Conservation (phyloP, 2,113 vertebrate species). For the Tyto alba region DNA sequence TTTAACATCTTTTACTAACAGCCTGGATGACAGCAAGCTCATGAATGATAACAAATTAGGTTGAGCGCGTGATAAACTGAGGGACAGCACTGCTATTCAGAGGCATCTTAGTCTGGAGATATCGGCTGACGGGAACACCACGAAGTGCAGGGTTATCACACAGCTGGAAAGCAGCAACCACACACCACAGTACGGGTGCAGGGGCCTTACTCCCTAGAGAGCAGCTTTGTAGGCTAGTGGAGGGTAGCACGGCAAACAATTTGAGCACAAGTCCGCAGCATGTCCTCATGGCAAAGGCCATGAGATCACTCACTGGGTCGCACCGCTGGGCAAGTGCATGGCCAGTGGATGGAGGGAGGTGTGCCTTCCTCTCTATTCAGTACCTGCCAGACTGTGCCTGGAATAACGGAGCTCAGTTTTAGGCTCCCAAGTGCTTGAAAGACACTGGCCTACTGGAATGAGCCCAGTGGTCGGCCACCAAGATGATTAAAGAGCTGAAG, state of each 20-base stretch:
- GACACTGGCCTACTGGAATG: background rate
- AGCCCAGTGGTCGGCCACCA: background rate
- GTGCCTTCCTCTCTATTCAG: background rate
- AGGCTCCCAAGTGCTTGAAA: background rate
- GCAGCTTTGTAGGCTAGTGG: background rate
- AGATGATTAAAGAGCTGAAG: background rate
- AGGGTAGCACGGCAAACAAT: background rate
- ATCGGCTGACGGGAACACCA: background rate
- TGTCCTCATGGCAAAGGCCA: background rate
- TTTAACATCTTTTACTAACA: background rate
- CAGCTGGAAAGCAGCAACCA: background rate
- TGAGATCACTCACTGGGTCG: background rate
- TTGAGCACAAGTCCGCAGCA: background rate
- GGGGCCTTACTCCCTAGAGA: background rate
- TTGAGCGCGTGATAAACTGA: background rate
- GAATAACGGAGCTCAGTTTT: background rate
- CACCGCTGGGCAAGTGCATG: background rate
- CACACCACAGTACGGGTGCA: fast-evolving
- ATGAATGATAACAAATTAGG: background rate
- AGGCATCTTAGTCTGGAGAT: background rate
- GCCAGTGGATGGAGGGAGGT: background rate
- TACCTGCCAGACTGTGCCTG: background rate
- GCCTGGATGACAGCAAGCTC: background rate
- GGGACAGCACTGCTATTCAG: background rate
- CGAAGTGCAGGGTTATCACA: background rate